Evolutionary conservation across 2,888 invertebrate genomes (phyloP).

Genomic region (Drosophila macrospina): DNA sequence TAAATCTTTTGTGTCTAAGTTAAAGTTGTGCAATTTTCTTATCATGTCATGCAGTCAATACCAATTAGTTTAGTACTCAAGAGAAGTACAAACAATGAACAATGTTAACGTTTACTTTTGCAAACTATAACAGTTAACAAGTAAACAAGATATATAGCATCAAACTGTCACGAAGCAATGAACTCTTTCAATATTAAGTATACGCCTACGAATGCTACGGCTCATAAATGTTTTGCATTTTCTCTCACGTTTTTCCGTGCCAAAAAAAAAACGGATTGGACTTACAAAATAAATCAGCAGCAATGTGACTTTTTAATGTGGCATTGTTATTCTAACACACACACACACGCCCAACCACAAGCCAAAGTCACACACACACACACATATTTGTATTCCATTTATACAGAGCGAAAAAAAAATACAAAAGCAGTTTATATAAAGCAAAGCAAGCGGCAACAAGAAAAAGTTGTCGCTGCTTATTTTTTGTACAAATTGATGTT

Average conservation of each 20-base stretch:
- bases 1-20: neutral
- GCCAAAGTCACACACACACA: constrained; percentile 23
- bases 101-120: neutral
- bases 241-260: constrained; percentile 68
- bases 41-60: no score
- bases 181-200: constrained; percentile 5
- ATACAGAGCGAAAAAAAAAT: constrained; percentile 21
- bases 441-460: constrained; percentile 54
- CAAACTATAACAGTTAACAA: neutral
- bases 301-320: constrained; percentile 81
- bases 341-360: constrained; percentile 18
- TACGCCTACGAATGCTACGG: constrained; percentile 40
- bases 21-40: neutral
- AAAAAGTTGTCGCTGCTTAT: constrained; percentile 76
- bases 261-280: constrained; percentile 71
- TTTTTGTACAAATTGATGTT: constrained; percentile 82
- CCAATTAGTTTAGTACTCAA: neutral
- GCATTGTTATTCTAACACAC: constrained; percentile 61
- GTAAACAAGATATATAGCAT: neutral
- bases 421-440: constrained; percentile 70
- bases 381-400: constrained; percentile 18
- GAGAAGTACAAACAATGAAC: no score
- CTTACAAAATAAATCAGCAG: constrained; percentile 81
- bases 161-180: neutral
- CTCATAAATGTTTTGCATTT: constrained; percentile 68